Conservation (phyloP, 2,888 invertebrate genomes). For the Rhogogaster chlorosoma region DNA sequence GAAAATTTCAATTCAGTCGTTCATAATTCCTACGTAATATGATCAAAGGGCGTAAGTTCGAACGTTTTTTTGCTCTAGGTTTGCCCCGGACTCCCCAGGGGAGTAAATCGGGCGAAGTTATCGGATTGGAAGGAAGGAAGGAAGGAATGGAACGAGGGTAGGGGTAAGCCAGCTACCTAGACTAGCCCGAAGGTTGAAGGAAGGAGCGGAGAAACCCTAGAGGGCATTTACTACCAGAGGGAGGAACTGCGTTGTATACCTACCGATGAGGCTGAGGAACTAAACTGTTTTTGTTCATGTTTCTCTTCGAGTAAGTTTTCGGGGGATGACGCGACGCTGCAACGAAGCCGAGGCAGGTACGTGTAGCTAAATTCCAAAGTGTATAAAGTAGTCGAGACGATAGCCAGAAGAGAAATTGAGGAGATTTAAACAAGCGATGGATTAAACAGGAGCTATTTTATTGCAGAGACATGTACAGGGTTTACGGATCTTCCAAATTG, state of each 20-base stretch:
- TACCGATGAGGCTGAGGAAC: slow-evolving; percentile 51
- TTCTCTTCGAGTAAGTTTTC: slow-evolving; percentile 55
- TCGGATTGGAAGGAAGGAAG: slow-evolving; percentile 42
- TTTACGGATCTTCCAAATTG: too few relatives aligned
- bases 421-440: background rate
- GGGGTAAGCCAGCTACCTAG: background rate
- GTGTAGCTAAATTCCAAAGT: background rate
- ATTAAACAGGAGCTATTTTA: background rate
- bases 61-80: background rate
- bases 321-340: background rate
- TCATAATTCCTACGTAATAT: too few relatives aligned
- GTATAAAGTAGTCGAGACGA: background rate
- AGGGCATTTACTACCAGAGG: background rate
- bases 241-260: background rate
- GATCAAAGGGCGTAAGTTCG: too few relatives aligned
- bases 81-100: slow-evolving; percentile 2
- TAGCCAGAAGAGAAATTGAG: background rate
- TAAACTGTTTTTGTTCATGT: slow-evolving; percentile 61
- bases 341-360: background rate
- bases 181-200: background rate
- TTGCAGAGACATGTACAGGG: background rate
- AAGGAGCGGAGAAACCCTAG: background rate
- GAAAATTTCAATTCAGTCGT: too few relatives aligned
- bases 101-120: slow-evolving; percentile 49
- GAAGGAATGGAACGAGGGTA: background rate